These are phyloP conservation scores for Pagetopsis macropterus DNA, from an alignment of 2,797 vertebrate species.

Conservation along the genomic window DNA sequence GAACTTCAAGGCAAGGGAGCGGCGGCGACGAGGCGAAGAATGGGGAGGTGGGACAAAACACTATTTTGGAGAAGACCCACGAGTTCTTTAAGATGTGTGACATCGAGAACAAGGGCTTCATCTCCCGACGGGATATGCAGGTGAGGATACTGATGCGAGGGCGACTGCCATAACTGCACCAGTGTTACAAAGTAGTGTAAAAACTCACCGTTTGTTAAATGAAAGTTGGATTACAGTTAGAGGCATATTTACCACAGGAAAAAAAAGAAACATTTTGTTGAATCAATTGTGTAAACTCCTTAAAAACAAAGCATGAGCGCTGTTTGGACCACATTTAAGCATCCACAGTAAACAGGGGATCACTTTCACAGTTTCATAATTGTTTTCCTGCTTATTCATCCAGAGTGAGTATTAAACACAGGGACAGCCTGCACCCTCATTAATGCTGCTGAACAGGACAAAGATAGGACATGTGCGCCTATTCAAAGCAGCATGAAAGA, in stretches of 20 bases:
- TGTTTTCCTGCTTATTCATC: slow-evolving; percentile 17
- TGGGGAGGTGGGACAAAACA: slow-evolving; percentile 54
- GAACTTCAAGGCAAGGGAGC: slow-evolving; percentile 33
- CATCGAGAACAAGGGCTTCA: slow-evolving; percentile 91
- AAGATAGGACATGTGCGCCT: slow-evolving; percentile 1
- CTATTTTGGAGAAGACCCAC: slow-evolving; percentile 85
- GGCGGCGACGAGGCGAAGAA: slow-evolving; percentile 19
- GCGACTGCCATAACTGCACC: not conserved
- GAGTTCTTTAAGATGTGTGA: slow-evolving; percentile 97
- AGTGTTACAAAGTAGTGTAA: not conserved
- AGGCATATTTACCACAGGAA: accelerated
- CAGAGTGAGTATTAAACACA: not conserved
- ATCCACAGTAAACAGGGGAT: not conserved
- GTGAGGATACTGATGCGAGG: slow-evolving; percentile 65
- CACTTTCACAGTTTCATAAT: not conserved
- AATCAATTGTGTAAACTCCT: not conserved
- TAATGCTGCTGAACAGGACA: slow-evolving; percentile 38
- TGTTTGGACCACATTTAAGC: not conserved
- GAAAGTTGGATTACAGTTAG: not conserved
- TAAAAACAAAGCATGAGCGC: accelerated
- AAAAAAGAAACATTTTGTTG: not conserved
- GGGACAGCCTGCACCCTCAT: slow-evolving; percentile 13
- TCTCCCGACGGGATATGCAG: slow-evolving; percentile 91
- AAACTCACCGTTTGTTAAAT: not conserved
- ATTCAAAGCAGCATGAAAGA: slow-evolving; percentile 60